Evolutionary conservation across 64 coral and sea anemone genomes (phyloP).

Genomic region (Catalaphyllia jardinei): DNA sequence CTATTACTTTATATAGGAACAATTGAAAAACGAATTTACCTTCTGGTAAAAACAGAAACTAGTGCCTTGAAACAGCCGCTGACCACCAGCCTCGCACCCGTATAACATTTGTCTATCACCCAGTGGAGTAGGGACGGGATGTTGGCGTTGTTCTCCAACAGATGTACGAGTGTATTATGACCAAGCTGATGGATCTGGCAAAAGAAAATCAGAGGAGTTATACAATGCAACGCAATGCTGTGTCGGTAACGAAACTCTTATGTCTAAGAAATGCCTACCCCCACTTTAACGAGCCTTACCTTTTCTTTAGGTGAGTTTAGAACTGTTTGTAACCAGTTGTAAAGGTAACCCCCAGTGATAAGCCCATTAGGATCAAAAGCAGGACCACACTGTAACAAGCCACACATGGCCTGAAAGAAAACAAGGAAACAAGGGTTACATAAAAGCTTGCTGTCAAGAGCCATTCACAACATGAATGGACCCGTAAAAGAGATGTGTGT

Average conservation of each 20-base stretch:
- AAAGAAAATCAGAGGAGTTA: background rate
- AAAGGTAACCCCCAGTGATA: constrained; percentile 78
- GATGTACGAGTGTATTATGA: constrained; percentile 72
- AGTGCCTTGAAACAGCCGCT: constrained; percentile 93
- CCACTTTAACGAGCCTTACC: constrained; percentile 31
- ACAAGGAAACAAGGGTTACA: background rate
- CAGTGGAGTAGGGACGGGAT: constrained; percentile 82
- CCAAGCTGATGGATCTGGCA: constrained; percentile 87
- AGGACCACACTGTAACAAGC: constrained; percentile 85
- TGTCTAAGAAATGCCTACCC: too few relatives aligned
- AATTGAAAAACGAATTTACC: constrained; percentile 23
- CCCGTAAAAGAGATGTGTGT: too few relatives aligned
- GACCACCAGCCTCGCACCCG: constrained; percentile 76
- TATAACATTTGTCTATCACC: constrained; percentile 98
- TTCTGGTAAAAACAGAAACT: constrained; percentile 79
- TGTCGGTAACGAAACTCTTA: too few relatives aligned
- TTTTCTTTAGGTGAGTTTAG: constrained; percentile 92
- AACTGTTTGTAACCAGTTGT: constrained; percentile 85
- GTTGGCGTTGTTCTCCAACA: constrained; percentile 87
- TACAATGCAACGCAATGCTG: background rate
- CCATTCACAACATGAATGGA: too few relatives aligned
- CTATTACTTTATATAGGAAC: background rate
- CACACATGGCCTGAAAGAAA: constrained; percentile 84
- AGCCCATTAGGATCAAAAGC: constrained; percentile 85
- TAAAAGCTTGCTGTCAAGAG: background rate